Evolutionary conservation across 2,888 invertebrate species (phyloP).

Genomic region (Acleris sparsana): DNA sequence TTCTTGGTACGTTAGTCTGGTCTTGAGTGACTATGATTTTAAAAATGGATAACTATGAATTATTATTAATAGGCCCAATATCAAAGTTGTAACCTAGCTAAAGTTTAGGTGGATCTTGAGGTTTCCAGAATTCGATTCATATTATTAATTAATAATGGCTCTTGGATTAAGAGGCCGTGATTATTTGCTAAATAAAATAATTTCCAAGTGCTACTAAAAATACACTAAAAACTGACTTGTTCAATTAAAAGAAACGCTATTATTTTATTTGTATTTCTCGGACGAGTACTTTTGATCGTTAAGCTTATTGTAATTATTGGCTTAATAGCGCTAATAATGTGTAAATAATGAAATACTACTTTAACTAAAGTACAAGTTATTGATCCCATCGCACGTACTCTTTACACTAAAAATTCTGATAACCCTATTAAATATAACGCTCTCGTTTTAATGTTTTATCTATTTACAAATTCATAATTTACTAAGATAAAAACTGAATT

Average conservation of each 20-base stretch:
- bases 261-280: not conserved
- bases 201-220: not conserved
- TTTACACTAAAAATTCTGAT: slow-evolving; percentile 66
- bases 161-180: not conserved
- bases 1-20: slow-evolving; percentile 22
- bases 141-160: not conserved
- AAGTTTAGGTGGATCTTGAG: no score
- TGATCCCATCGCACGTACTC: slow-evolving; percentile 75
- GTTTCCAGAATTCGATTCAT: not conserved
- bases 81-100: not conserved
- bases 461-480: slow-evolving; percentile 75
- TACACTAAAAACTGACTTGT: not conserved
- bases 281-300: not conserved
- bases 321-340: slow-evolving; percentile 17
- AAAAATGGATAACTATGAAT: not conserved
- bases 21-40: slow-evolving; percentile 1
- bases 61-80: not conserved
- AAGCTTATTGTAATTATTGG: slow-evolving; percentile 19
- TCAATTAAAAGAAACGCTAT: not conserved
- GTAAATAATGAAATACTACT: slow-evolving; percentile 32
- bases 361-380: slow-evolving; percentile 63
- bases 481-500: slow-evolving; percentile 78
- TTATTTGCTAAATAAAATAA: not conserved
- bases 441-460: slow-evolving; percentile 59
- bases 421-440: slow-evolving; percentile 62